Conservation (phyloP, 2,113 vertebrate genomes). For the Cisticola juncidis region DNA sequence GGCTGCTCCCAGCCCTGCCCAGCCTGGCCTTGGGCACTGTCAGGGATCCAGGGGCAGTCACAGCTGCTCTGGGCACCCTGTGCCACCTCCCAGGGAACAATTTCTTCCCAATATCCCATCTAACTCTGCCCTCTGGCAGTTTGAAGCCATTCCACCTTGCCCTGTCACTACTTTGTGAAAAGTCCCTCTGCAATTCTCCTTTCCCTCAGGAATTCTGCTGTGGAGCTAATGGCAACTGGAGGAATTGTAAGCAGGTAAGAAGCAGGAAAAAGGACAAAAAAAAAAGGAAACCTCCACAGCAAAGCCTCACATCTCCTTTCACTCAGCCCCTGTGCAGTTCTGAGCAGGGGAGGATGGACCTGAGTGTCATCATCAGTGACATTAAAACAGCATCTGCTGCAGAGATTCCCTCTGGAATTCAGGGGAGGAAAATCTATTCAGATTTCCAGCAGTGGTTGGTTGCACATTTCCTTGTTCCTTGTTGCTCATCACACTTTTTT, state of each 20-base stretch:
- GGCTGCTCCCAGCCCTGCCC: accelerated
- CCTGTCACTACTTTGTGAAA: too few relatives aligned
- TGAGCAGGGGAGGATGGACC: not conserved
- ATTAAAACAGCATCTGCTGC: not conserved
- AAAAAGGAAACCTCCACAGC: not conserved
- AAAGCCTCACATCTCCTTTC: accelerated
- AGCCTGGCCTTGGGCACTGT: not conserved
- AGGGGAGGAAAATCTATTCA: not conserved
- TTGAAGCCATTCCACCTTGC: not conserved
- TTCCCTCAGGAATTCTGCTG: not conserved
- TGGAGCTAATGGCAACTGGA: not conserved
- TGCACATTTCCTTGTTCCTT: conserved; percentile 38
- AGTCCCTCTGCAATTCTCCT: not conserved
- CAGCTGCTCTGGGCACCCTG: not conserved
- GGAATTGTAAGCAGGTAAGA: not conserved
- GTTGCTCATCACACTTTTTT: conserved; percentile 45
- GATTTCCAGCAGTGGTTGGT: not conserved
- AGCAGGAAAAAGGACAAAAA: accelerated
- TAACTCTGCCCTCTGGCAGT: not conserved
- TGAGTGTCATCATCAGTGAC: not conserved
- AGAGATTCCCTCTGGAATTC: not conserved
- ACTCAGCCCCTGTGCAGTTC: not conserved
- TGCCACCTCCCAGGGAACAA: not conserved
- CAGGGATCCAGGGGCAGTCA: not conserved
- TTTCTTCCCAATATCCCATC: not conserved